Conservation (phyloP, 2,113 vertebrate species). For the Otus sunia region DNA sequence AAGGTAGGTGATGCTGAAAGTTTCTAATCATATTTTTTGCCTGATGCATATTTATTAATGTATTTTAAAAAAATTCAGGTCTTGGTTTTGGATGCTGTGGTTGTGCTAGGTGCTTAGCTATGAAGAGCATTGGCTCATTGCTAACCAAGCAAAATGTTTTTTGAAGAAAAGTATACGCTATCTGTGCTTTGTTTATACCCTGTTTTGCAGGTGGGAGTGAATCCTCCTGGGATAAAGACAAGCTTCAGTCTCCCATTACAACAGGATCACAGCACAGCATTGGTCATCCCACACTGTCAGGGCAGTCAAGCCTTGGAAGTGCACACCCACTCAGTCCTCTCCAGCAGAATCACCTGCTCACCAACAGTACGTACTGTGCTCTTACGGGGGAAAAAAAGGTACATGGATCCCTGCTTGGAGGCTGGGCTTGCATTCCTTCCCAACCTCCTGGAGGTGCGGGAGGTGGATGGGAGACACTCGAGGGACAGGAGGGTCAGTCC, state of each 20-base stretch:
- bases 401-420: background rate
- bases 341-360: conserved; percentile 85
- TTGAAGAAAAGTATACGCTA: background rate
- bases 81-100: background rate
- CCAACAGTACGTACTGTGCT: conserved; percentile 80
- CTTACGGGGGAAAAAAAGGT: rapidly evolving
- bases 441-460: background rate
- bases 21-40: background rate
- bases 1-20: background rate
- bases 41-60: background rate
- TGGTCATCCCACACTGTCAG: conserved; percentile 70
- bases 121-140: background rate
- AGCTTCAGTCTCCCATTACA: conserved; percentile 82
- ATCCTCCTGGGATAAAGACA: conserved; percentile 90
- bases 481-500: background rate
- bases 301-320: conserved; percentile 74
- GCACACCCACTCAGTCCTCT: conserved; percentile 78
- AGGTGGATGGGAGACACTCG: background rate
- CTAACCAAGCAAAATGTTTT: background rate
- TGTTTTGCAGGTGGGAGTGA: conserved; percentile 84
- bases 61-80: background rate
- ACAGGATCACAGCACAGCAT: conserved; percentile 76
- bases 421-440: background rate
- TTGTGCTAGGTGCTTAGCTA: background rate
- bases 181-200: background rate